phyloP scores from a whole-genome alignment of 1,140 invertebrate genomes.

The Frieseomelitta varia region DNA sequence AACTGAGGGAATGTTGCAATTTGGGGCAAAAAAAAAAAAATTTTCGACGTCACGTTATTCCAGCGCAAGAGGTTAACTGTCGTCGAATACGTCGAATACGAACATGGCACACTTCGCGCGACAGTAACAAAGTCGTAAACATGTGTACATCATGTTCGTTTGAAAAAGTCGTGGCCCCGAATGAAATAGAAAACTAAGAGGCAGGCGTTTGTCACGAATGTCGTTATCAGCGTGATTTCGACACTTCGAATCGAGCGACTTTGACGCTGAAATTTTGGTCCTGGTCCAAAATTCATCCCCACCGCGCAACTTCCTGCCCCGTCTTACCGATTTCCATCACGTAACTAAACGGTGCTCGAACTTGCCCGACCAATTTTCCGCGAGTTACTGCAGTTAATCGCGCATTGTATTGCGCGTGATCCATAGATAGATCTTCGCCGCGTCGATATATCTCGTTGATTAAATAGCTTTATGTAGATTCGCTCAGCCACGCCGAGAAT shows the following conservation, averaged over 20 bases:
- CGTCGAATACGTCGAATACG: no score
- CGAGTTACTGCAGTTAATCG: constrained; percentile 4
- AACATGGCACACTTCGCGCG: not conserved
- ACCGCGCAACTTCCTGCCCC: not conserved
- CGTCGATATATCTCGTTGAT: not conserved
- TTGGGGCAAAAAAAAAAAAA: no score
- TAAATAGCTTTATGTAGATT: not conserved
- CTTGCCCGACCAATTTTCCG: constrained; percentile 2
- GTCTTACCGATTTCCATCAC: constrained; percentile 24
- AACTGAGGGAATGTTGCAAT: no score
- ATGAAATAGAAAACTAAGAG: not conserved
- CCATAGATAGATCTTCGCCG: not conserved
- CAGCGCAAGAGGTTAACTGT: no score
- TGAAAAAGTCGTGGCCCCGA: not conserved
- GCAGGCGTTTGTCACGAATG: not conserved
- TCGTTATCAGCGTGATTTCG: constrained; percentile 21
- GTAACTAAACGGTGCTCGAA: not conserved
- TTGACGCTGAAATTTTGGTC: constrained; percentile 4
- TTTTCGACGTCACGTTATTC: no score
- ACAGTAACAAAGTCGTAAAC: not conserved
- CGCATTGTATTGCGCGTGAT: not conserved
- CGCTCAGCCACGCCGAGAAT: not conserved
- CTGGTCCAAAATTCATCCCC: constrained; percentile 18
- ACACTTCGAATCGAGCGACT: constrained; percentile 25
- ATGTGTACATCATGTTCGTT: not conserved